Evolutionary conservation across 2,888 invertebrate genomes (phyloP).

Genomic region (Dasypogon diadema): DNA sequence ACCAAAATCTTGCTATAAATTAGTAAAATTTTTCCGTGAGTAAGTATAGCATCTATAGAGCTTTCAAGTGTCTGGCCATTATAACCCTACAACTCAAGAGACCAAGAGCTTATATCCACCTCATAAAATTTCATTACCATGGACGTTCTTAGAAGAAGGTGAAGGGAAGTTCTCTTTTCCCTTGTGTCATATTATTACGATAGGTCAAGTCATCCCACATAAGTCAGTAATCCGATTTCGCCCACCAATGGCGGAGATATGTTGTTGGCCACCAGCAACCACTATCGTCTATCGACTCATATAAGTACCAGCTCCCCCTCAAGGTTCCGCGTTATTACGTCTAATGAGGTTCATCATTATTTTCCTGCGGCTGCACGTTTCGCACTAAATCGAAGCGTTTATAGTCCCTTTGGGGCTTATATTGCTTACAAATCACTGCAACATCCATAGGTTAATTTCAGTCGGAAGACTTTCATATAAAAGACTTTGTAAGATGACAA

Average conservation of each 20-base stretch:
- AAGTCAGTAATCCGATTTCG: constrained; percentile 44
- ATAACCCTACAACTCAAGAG: background rate
- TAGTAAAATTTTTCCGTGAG: too few species aligned
- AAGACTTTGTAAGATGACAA: background rate
- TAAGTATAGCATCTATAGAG: too few species aligned
- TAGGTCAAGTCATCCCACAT: constrained; percentile 47
- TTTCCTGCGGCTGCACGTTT: constrained; percentile 47
- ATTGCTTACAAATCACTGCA: constrained; percentile 43
- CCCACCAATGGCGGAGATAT: background rate
- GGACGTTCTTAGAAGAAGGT: constrained; percentile 2
- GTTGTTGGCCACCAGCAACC: background rate
- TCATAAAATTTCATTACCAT: constrained; percentile 46
- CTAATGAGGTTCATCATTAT: constrained; percentile 48
- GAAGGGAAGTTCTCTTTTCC: constrained; percentile 20
- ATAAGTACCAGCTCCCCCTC: constrained; percentile 1
- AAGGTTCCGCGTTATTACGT: constrained; percentile 43
- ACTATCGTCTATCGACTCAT: background rate
- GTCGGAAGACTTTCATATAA: background rate
- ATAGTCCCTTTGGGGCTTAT: constrained; percentile 31
- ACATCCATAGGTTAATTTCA: constrained; percentile 12
- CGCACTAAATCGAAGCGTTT: constrained; percentile 43
- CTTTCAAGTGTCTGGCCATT: too few species aligned
- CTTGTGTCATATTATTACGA: constrained; percentile 38
- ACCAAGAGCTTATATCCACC: constrained; percentile 28
- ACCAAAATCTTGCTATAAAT: too few species aligned